Evolutionary conservation across 2,113 vertebrate species (phyloP).

Genomic region (Lathamus discolor): DNA sequence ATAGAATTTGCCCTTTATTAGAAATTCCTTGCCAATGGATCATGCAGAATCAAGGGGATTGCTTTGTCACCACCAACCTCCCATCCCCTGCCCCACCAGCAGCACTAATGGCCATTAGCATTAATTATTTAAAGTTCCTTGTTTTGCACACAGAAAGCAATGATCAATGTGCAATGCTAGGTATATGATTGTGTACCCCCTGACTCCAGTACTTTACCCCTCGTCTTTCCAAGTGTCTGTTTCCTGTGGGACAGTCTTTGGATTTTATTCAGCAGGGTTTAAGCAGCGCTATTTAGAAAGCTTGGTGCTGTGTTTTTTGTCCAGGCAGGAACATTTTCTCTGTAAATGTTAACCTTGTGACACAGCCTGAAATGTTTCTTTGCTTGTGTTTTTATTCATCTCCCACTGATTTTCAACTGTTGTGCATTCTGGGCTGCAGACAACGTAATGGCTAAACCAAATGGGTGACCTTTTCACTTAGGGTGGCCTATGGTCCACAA

Average conservation of each 20-base stretch:
- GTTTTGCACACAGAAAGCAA: conserved; percentile 15
- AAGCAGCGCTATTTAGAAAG: background rate
- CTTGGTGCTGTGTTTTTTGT: background rate
- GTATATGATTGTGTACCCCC: background rate
- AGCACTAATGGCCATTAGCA: conserved; percentile 15
- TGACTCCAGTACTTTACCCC: background rate
- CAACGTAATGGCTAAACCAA: background rate
- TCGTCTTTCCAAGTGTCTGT: background rate
- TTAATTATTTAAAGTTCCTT: conserved; percentile 54
- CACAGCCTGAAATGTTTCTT: background rate
- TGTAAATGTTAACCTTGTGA: conserved; percentile 7
- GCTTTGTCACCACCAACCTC: conserved; percentile 14
- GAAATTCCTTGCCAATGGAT: background rate
- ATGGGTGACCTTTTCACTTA: background rate
- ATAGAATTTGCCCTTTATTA: background rate
- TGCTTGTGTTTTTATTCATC: background rate
- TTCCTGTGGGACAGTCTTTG: background rate
- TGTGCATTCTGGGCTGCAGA: background rate
- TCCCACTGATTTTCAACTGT: background rate
- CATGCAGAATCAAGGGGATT: background rate
- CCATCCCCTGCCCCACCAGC: background rate
- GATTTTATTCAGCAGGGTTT: background rate
- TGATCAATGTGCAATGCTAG: background rate
- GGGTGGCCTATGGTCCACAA: background rate
- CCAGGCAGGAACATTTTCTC: background rate